Evolutionary conservation across 2,113 vertebrate species (phyloP).

Genomic region (Gnathonemus longibarbis): DNA sequence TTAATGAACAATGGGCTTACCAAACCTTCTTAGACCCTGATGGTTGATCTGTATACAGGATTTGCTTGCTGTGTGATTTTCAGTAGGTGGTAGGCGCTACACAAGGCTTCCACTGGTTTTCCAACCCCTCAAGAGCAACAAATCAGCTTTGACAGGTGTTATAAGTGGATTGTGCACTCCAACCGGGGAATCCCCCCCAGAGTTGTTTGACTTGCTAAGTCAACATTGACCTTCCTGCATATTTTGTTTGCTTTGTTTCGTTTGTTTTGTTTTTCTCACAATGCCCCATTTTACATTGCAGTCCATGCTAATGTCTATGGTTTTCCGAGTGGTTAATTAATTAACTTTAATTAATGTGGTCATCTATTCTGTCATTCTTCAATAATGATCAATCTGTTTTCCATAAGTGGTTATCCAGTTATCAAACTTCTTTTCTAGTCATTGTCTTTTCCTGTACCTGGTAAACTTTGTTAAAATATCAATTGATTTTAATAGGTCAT

Average conservation of each 20-base stretch:
- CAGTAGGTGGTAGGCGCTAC: background rate
- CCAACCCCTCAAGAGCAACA: background rate
- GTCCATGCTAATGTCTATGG: background rate
- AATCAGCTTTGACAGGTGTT: background rate
- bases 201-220: slow-evolving; percentile 50
- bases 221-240: background rate
- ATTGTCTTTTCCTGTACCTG: background rate
- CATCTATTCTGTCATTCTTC: background rate
- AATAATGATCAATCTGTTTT: background rate
- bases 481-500: background rate
- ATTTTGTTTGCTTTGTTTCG: background rate
- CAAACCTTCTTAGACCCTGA: background rate
- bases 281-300: background rate
- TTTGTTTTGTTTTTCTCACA: background rate
- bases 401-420: background rate
- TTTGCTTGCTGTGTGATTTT: background rate
- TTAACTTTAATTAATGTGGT: background rate
- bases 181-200: background rate
- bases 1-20: background rate
- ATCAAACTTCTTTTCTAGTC: background rate
- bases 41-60: background rate
- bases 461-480: background rate
- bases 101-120: background rate
- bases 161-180: background rate
- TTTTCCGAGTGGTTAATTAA: background rate